Percentiles rank a stretch among this genome's conserved stretches.
Evolutionary conservation across 2,113 vertebrate genomes (phyloP).

Genomic region (Junco hyemalis): DNA sequence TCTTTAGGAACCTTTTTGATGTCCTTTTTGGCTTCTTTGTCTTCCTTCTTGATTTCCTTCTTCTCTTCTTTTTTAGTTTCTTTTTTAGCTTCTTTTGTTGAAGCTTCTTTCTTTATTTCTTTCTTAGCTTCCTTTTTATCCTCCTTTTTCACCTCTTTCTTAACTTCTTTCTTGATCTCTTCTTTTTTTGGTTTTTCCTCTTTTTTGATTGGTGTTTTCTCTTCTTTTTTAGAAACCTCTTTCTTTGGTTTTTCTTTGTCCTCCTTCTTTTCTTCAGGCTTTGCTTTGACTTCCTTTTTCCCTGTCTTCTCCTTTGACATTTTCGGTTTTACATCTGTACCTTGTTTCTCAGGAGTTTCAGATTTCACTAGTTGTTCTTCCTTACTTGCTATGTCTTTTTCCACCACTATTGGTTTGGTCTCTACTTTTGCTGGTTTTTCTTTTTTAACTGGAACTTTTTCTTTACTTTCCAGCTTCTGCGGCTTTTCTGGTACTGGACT

Average conservation of each 20-base stretch:
- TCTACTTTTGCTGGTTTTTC: constrained; percentile 78
- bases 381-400: constrained; percentile 81
- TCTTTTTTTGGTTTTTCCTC: constrained; percentile 83
- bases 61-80: constrained; percentile 82
- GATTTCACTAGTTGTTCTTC: constrained; percentile 77
- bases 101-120: constrained; percentile 81
- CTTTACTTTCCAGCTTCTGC: constrained; percentile 89
- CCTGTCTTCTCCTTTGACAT: constrained; percentile 78
- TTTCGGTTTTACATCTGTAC: constrained; percentile 84
- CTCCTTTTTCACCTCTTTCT: constrained; percentile 85
- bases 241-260: constrained; percentile 85
- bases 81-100: constrained; percentile 82
- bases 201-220: constrained; percentile 74
- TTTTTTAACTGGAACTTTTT: constrained; percentile 84
- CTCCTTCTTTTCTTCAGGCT: constrained; percentile 86
- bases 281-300: constrained; percentile 86
- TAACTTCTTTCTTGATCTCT: constrained; percentile 80
- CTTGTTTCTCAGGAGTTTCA: constrained; percentile 83
- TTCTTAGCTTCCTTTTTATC: constrained; percentile 77
- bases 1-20: constrained; percentile 85
- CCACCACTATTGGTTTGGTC: constrained; percentile 67
- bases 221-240: constrained; percentile 74
- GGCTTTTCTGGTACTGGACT: constrained; percentile 75
- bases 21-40: constrained; percentile 87
- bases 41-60: constrained; percentile 88